Base-by-base conservation (phyloP, 1,140 invertebrate genomes). In the Anadara kagoshimensis region DNA sequence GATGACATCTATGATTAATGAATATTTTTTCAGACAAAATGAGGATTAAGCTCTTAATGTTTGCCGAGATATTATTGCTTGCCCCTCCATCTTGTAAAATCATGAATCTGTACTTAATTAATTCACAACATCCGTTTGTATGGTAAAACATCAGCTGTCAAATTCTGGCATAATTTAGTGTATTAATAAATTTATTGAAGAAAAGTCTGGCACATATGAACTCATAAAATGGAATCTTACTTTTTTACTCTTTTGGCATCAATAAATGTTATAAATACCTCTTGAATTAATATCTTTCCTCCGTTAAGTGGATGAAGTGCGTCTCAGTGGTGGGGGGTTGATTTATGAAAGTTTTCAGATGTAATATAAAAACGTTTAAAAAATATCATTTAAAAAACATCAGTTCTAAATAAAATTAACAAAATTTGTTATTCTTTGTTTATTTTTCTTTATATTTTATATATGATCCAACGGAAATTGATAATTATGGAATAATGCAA, bases 151-250 rank as follows among this genome's bases (percentile, higher is more conserved):
- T 44, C 61, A 63, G 61, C 61, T 63, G 61, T 63, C 61, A 63
- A 63, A 63, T 44, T 45, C 61, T 63, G 61, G 16, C 61, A 63
- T 63, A 45, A 63, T 63, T 63, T 63, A 63, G 61, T 44, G 24
- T 63, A 63, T 63, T 63, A 63, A 63, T 63, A 47, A 63, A 63
- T 45, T 63, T 63, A 63, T 63, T 63, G 61, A 63, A 63, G 61
- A 51, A 41, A 63, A 63, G 61, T 45, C 45, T 63, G 61, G 61
- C 61, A 49, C 61, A 63, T 63, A 45, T 45, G 45, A 24, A 49
- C 61, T 63, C 61, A 63, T 63, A 63, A 63, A 63, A 63, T 49
- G 61, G 41, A 20, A 63, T 44, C 41, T 36, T 36, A 36, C 29
- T 36, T 36, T 36, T 36, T 36, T 36, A 41, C 36, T 59, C 29